Evolutionary conservation across 2,888 invertebrate genomes (phyloP).

Genomic region (Zaprionus obscuricornis): DNA sequence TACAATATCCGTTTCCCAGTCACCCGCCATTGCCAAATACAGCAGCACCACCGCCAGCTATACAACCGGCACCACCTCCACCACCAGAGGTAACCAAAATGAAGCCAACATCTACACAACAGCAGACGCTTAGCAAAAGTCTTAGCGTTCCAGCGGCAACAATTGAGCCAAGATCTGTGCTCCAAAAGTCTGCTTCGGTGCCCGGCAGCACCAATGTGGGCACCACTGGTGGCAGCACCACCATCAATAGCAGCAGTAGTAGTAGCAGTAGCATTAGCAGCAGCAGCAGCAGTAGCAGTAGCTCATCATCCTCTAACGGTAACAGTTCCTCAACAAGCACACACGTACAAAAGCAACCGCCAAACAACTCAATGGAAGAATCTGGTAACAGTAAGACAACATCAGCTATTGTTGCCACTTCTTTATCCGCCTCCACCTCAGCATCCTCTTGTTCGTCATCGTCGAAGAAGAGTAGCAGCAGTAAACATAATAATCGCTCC

Average conservation of each 20-base stretch:
- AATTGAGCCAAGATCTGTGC: slow-evolving; percentile 37
- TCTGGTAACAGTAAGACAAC: slow-evolving; percentile 37
- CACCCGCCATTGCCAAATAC: slow-evolving; percentile 87
- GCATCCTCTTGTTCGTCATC: slow-evolving; percentile 18
- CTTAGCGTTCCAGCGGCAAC: slow-evolving; percentile 77
- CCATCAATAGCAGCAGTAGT: slow-evolving; percentile 45
- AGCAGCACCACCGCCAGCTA: slow-evolving; percentile 79
- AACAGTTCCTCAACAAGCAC: slow-evolving; percentile 73
- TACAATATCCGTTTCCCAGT: slow-evolving; percentile 91
- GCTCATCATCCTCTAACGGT: slow-evolving; percentile 69
- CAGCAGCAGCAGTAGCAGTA: slow-evolving; percentile 34
- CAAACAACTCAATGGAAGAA: slow-evolving; percentile 47
- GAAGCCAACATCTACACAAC: slow-evolving; percentile 64
- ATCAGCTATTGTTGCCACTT: slow-evolving; percentile 1
- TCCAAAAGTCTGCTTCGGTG: slow-evolving; percentile 82
- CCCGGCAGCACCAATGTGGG: slow-evolving; percentile 83
- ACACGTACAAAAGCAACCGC: slow-evolving; percentile 63
- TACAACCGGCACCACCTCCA: slow-evolving; percentile 74
- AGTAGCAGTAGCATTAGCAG: slow-evolving; percentile 25
- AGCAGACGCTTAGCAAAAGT: slow-evolving; percentile 80
- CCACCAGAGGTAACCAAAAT: slow-evolving; percentile 53
- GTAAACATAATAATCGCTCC: slow-evolving; percentile 80
- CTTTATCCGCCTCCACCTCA: slow-evolving; percentile 30
- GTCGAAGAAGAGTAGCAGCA: slow-evolving; percentile 40
- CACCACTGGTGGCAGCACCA: slow-evolving; percentile 55